A percentile compares a stretch with the other conserved stretches of the same genome.
Conservation (phyloP, 2,888 invertebrate genomes). For the Pecten maximus region DNA sequence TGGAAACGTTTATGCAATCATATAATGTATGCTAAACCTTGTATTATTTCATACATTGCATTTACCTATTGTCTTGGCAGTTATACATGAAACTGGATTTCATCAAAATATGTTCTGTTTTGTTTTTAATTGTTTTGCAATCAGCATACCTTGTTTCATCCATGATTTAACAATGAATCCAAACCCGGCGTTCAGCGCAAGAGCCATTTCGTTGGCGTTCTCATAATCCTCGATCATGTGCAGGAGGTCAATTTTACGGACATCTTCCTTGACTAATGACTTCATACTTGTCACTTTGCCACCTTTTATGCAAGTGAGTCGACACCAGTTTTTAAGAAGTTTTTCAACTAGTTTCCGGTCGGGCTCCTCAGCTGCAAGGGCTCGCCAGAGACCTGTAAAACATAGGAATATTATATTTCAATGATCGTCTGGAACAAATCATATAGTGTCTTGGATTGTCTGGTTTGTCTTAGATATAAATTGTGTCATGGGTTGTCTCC, state of each 20-base stretch:
- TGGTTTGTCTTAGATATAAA: too few species aligned
- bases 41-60: too few species aligned
- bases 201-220: slow-evolving; percentile 74
- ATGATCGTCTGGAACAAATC: too few species aligned
- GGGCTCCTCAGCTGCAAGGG: slow-evolving; percentile 77
- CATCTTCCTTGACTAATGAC: slow-evolving; percentile 65
- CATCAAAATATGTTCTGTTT: too few species aligned
- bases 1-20: not conserved
- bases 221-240: slow-evolving; percentile 73
- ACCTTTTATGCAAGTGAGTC: slow-evolving; percentile 72
- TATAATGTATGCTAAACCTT: too few species aligned
- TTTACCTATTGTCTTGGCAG: too few species aligned
- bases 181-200: slow-evolving; percentile 74
- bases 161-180: slow-evolving; percentile 72
- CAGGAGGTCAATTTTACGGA: slow-evolving; percentile 69
- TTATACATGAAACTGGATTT: too few species aligned
- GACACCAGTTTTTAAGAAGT: slow-evolving; percentile 82
- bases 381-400: slow-evolving; percentile 82
- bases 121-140: too few species aligned
- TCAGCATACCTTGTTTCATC: slow-evolving; percentile 69
- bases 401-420: not conserved
- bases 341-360: slow-evolving; percentile 79
- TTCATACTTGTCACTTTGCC: slow-evolving; percentile 72
- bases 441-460: too few species aligned
- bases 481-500: too few species aligned